Conservation (phyloP, 2,113 vertebrate species). For the Agelaius tricolor region DNA sequence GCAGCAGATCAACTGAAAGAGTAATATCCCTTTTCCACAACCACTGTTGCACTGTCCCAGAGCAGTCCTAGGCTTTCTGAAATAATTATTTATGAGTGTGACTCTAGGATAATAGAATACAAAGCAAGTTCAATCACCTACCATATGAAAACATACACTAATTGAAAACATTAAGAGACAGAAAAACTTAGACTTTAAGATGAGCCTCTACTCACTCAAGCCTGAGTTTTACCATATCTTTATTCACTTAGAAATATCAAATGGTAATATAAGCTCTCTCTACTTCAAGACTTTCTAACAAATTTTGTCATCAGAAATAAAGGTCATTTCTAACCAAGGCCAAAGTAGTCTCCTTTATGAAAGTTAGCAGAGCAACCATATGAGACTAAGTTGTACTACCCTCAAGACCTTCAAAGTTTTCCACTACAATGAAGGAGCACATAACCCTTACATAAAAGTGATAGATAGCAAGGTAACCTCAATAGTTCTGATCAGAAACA, state of each 20-base stretch:
- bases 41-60: not conserved
- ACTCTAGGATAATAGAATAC: not conserved
- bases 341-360: not conserved
- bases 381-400: not conserved
- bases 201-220: not conserved
- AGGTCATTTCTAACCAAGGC: not conserved
- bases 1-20: not conserved
- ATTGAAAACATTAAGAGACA: not conserved
- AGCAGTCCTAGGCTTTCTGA: not conserved
- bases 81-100: not conserved
- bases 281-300: not conserved
- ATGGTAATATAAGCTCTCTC: not conserved
- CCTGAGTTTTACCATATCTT: not conserved
- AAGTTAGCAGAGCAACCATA: not conserved
- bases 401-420: not conserved
- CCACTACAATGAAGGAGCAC: rapidly evolving
- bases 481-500: not conserved
- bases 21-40: not conserved
- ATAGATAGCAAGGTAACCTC: not conserved
- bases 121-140: not conserved
- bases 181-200: not conserved
- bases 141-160: not conserved
- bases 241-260: not conserved
- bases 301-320: not conserved
- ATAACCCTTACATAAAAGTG: rapidly evolving